These are phyloP conservation scores for Oreochromis tanganicae DNA, from an alignment of 2,113 vertebrate genomes.

Conservation along the genomic window DNA sequence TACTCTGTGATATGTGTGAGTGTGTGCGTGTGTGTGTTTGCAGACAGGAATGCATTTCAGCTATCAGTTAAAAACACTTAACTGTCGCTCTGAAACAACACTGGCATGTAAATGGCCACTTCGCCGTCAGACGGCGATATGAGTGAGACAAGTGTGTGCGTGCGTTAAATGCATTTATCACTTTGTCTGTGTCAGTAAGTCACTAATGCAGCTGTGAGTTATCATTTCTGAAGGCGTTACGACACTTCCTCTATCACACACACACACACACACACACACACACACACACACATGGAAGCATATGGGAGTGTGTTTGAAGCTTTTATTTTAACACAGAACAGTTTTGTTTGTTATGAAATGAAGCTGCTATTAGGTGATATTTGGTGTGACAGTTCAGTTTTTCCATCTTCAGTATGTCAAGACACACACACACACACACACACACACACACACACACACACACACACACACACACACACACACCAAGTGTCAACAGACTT, in stretches of 20 bases:
- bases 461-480: not conserved
- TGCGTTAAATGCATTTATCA: conserved; percentile 25
- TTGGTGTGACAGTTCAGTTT: not conserved
- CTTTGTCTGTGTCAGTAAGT: not conserved
- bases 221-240: conserved; percentile 27
- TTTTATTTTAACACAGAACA: not conserved
- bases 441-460: too few species aligned
- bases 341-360: not conserved
- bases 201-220: conserved; percentile 34
- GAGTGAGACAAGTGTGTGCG: not conserved
- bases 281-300: not conserved
- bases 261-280: not conserved
- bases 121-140: not conserved
- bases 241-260: not conserved
- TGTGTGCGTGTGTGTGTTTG: not conserved
- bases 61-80: conserved; percentile 54
- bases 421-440: not conserved
- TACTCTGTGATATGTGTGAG: not conserved
- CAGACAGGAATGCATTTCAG: conserved; percentile 25
- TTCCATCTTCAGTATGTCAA: not conserved
- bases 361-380: not conserved
- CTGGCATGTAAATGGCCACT: conserved; percentile 57
- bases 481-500: not conserved
- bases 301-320: not conserved
- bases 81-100: conserved; percentile 1